phyloP scores from a whole-genome alignment of 2,113 vertebrate species.

The Ptyas mucosa region DNA sequence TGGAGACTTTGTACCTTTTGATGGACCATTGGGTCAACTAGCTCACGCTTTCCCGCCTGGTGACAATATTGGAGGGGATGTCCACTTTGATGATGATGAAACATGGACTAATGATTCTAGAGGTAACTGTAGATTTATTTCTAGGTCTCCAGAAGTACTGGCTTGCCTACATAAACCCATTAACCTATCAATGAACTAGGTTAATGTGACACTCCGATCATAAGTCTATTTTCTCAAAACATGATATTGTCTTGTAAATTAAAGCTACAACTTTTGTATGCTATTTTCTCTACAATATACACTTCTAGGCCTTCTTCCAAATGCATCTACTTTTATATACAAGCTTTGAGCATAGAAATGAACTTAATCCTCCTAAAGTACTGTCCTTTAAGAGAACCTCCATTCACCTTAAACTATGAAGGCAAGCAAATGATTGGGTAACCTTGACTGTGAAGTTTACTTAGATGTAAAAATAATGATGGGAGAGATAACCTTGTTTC shows the following conservation, averaged over 20 bases:
- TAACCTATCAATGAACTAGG: background rate
- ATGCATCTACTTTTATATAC: background rate
- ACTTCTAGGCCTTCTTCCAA: background rate
- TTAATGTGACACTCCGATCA: background rate
- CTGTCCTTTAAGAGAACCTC: background rate
- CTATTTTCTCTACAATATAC: background rate
- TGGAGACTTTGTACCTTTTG: constrained; percentile 68
- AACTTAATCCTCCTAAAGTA: background rate
- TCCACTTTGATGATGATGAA: constrained; percentile 75
- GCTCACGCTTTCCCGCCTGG: constrained; percentile 68
- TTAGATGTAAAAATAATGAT: background rate
- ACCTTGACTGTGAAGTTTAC: background rate
- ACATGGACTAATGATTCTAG: constrained; percentile 67
- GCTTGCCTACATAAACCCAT: background rate
- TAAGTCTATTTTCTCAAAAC: background rate
- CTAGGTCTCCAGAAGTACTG: background rate
- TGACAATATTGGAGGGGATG: constrained; percentile 63
- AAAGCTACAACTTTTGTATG: background rate
- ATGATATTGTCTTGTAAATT: background rate
- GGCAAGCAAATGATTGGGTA: background rate
- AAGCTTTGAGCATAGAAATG: background rate
- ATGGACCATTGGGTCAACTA: constrained; percentile 58
- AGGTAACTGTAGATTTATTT: constrained; percentile 27
- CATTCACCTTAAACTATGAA: background rate
- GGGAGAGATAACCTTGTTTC: background rate